phyloP scores from a whole-genome alignment of 1,140 invertebrate genomes.

The Oryctes rhinoceros region DNA sequence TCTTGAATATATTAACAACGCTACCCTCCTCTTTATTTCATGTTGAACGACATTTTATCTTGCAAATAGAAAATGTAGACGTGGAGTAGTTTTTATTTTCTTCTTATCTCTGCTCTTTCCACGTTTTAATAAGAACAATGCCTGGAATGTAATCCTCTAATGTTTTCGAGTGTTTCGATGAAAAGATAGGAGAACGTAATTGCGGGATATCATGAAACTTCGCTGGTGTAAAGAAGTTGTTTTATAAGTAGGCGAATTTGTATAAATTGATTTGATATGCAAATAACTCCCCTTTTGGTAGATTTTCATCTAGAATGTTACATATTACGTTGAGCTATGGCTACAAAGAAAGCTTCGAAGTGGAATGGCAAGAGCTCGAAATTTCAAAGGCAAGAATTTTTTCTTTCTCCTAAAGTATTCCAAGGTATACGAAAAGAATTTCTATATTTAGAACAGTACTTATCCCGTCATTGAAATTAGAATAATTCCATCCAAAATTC shows the following conservation, averaged over 20 bases:
- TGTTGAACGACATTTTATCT: slow-evolving; percentile 23
- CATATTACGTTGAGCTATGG: not conserved
- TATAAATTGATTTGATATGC: slow-evolving; percentile 31
- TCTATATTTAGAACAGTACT: too few species aligned
- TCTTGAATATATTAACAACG: slow-evolving; percentile 17
- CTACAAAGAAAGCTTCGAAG: too few species aligned
- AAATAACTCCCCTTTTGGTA: not conserved
- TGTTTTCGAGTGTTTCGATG: slow-evolving; percentile 10
- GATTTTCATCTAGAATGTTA: slow-evolving; percentile 1
- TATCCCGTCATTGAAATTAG: too few species aligned
- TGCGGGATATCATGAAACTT: slow-evolving; percentile 20
- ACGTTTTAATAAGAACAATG: slow-evolving; percentile 9
- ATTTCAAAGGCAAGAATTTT: too few species aligned
- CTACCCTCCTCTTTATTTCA: slow-evolving; percentile 23
- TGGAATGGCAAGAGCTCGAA: too few species aligned
- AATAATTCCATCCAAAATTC: too few species aligned
- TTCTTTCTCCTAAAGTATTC: too few species aligned
- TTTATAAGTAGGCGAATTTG: slow-evolving; percentile 5
- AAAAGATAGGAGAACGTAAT: not conserved
- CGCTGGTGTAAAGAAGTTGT: slow-evolving; percentile 6
- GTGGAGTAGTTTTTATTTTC: slow-evolving; percentile 19
- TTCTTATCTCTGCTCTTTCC: slow-evolving; percentile 12
- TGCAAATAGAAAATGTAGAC: slow-evolving; percentile 21
- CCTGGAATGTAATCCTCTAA: slow-evolving; percentile 18
- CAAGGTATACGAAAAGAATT: too few species aligned